Evolutionary conservation across 2,113 vertebrate species (phyloP), one percentile per base, ranked within the genome.

Genomic region (Sclerurus mexicanus): DNA sequence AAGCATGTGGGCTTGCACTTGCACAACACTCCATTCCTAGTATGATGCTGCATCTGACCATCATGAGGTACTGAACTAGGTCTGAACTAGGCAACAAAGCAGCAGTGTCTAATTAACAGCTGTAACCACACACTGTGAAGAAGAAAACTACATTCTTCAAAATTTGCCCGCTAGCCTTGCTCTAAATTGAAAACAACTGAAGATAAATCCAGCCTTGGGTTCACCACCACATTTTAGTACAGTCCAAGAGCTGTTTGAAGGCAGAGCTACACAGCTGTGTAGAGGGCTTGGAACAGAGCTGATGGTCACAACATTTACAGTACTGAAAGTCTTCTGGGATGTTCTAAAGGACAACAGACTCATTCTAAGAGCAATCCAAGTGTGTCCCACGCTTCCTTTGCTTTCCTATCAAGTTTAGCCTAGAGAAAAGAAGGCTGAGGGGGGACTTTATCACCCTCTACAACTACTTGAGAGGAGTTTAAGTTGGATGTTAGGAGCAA

Each of bases 91-190:
- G 23, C 56, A 87, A 97, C 90, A 98, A 96, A 94, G 93, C 84
- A 79, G 90, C 75, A 96, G 94, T 94, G 95, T 96, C 89, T 91
- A 82, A 97, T 55, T 39, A 94, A 92, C 89, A 89, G 91, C 77
- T 27, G 8, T 46, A 71, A 88, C 86, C 87, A 96, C 94, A 89
- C 79, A 94, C 21, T 6, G 10, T 10, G 47, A 35, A 59, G 71
- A 79, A 64, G 9, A 88, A 93, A 95, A 72, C 6, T 0, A 37
- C 8, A 11, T 64, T 96, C 72, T 95, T 91, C 56, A 91, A 87
- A 68, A 95, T 84, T 33, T 87, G 96, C 59, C 96, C 74, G 85
- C 93, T 77, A 67, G 76, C 80, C 73, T 58, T 90, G 50, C 77
- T 68, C 68, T 72, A 69, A 73, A 95, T 63, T 96, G 90, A 92